These are phyloP conservation scores for Pristionchus arcanus DNA, from an alignment of 2,888 invertebrate species.

Conservation along the genomic window DNA sequence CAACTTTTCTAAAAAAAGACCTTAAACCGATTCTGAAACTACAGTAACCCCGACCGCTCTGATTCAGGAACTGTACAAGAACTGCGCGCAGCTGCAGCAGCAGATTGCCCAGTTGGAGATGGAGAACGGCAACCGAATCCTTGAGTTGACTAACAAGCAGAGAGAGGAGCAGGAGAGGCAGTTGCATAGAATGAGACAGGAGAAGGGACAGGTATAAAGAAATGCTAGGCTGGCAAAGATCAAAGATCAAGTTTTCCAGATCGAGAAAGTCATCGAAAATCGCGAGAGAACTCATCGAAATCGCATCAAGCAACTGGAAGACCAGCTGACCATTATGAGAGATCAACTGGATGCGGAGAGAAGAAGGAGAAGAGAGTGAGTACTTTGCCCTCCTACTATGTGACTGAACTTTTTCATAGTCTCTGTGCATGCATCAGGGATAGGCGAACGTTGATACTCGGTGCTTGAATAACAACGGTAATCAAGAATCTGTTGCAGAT, in stretches of 20 bases:
- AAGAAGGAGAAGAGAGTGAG: constrained; percentile 64
- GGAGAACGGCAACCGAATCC: constrained; percentile 78
- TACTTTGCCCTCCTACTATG: neutral
- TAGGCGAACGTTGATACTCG: too few relatives aligned
- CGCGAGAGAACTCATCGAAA: constrained; percentile 75
- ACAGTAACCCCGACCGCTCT: neutral
- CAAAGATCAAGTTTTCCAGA: constrained; percentile 60
- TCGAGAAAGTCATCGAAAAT: constrained; percentile 78
- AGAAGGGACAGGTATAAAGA: constrained; percentile 72
- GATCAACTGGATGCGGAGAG: constrained; percentile 77
- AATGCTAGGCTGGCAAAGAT: neutral
- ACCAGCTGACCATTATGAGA: constrained; percentile 74
- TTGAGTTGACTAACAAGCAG: constrained; percentile 78
- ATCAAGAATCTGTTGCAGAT: constrained; percentile 28
- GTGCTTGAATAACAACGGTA: neutral
- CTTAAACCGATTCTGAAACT: too few relatives aligned
- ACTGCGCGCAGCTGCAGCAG: constrained; percentile 78
- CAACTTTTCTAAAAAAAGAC: too few relatives aligned
- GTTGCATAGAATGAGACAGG: constrained; percentile 74
- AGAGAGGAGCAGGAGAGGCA: constrained; percentile 78
- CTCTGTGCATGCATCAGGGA: too few relatives aligned
- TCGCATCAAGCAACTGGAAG: constrained; percentile 77
- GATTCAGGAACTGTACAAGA: constrained; percentile 76
- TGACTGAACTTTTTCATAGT: too few relatives aligned
- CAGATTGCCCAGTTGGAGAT: constrained; percentile 79